phyloP scores from a whole-genome alignment of 1,140 invertebrate species.

The Ganaspis sp. region DNA sequence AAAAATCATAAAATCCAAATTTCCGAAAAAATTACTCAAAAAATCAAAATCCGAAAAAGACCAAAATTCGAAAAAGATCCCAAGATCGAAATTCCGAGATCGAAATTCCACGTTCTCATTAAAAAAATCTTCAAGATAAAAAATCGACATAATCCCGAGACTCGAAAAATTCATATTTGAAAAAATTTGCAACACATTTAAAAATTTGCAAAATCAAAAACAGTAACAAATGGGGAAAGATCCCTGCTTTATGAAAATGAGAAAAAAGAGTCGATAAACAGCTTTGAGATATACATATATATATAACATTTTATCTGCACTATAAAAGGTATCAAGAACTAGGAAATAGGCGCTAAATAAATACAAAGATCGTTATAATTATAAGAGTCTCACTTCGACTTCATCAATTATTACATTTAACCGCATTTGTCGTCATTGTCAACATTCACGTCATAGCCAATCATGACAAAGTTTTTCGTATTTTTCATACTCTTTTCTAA shows the following conservation, averaged over 20 bases:
- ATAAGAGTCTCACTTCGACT: background rate
- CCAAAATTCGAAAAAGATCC: no score
- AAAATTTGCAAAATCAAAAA: background rate
- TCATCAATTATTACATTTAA: slow-evolving; percentile 19
- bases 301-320: background rate
- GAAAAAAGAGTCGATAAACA: background rate
- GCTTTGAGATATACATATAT: no score
- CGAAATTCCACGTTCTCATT: no score
- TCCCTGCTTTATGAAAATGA: background rate
- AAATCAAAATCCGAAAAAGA: background rate
- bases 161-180: no score
- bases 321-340: slow-evolving; percentile 8
- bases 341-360: slow-evolving; percentile 57
- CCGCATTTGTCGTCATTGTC: background rate
- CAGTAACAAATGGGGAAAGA: no score
- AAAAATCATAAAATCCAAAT: background rate
- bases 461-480: background rate
- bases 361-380: slow-evolving; percentile 40
- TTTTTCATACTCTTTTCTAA: background rate
- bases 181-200: background rate
- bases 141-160: no score
- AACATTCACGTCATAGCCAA: background rate
- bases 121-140: no score
- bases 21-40: no score
- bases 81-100: no score